Base-by-base conservation (phyloP, 2,797 vertebrate genomes). In the Brotula barbata region DNA sequence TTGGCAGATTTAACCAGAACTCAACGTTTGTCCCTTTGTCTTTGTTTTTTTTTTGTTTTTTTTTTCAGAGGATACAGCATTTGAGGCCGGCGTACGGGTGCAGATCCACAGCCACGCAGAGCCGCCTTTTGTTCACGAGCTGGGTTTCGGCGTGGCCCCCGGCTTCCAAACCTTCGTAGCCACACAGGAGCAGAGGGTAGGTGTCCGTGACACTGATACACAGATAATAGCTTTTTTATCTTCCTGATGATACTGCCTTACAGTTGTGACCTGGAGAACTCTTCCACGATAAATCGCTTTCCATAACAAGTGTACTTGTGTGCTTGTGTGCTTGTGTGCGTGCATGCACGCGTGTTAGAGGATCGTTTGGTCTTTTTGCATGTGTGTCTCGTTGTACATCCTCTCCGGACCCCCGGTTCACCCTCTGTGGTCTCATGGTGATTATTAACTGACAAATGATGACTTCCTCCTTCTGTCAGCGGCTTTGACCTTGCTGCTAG, bases 151-250 rank as follows among this genome's bases (percentile, higher is more conserved):
- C 1, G 96, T 99, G 52, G 96, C 97, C 3, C 97, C 96, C 0
- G 97, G 97, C 28, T 99, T 99, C 87, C 97, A 99, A 92, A 99
- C 97, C 0, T 99, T 99, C 16, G 97, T 99, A 61, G 95, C 97
- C 82, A 98, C 96, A 28, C 97, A 99, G 85, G 96, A 99, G 85
- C 97, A 99, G 86, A 93, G 96, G 92, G 97, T 99, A 79, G 57
- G 89, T 85, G 41, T 55, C 10, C 45, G 37, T 53, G 8, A 56
- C 59, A 33, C 31, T 6, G 17, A 66, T 51, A 20, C 44, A 41
- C 46, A 44, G 12, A 52, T 54, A 54, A 77, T 56, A 49, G 47
- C 36, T 61, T 68, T 57, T 53, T 15, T 39, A n/a, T 15, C n/a
- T 14, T 39, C 37, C 13, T 39, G 13, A 39, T 39, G 37, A n/a